Percentiles rank a stretch among this genome's conserved stretches.
phyloP scores from a whole-genome alignment of 2,888 invertebrate species.

The Amphipoea oculea region DNA sequence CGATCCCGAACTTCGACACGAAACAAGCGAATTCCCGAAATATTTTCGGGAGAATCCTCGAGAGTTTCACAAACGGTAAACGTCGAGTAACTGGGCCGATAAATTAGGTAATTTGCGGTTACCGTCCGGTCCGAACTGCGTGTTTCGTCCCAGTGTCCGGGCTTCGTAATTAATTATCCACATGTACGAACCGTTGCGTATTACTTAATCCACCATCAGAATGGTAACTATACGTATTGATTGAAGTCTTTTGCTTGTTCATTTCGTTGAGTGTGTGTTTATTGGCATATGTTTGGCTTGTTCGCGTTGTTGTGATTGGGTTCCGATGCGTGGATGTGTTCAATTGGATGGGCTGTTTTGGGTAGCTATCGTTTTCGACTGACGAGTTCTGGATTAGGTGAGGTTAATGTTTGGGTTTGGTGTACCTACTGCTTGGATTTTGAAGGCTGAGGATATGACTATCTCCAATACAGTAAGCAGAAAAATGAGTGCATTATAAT shows the following conservation, averaged over 20 bases:
- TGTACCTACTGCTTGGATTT: background rate
- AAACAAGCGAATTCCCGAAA: conserved; percentile 18
- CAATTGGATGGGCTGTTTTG: conserved; percentile 38
- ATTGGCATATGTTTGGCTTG: conserved; percentile 58
- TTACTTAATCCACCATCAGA: conserved; percentile 80
- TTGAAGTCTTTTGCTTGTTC: conserved; percentile 69
- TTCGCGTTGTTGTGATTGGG: conserved; percentile 53
- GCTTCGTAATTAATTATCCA: conserved; percentile 81
- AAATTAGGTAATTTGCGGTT: conserved; percentile 83
- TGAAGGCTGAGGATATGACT: background rate
- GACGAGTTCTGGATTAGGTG: conserved; percentile 27
- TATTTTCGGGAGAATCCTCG: conserved; percentile 54
- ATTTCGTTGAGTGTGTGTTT: conserved; percentile 69
- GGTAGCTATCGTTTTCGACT: conserved; percentile 27
- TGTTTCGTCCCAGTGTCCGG: conserved; percentile 69
- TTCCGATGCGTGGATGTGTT: conserved; percentile 33
- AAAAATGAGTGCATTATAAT: background rate
- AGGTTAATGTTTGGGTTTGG: conserved; percentile 20
- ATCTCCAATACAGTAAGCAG: no score
- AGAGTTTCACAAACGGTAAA: conserved; percentile 58
- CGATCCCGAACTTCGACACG: conserved; percentile 18
- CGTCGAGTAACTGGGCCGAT: conserved; percentile 74
- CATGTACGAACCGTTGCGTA: conserved; percentile 71
- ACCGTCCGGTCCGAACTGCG: conserved; percentile 59
- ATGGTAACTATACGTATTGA: conserved; percentile 73